Conservation (phyloP, 1,140 invertebrate genomes). For the Drosophila tropicalis region DNA sequence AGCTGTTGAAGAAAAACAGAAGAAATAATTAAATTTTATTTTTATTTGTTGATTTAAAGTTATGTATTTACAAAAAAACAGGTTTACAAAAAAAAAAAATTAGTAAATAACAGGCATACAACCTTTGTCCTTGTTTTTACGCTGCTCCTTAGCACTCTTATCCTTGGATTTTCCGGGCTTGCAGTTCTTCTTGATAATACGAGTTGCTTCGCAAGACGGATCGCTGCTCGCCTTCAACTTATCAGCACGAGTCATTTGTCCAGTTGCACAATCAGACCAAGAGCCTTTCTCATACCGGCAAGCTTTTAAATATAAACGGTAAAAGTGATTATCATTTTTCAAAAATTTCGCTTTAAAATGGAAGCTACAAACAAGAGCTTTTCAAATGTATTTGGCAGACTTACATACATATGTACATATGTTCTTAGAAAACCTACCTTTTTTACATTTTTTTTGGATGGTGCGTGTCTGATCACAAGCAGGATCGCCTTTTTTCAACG, state of each 20-base stretch:
- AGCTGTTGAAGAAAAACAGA: slow-evolving; percentile 47
- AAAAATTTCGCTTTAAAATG: too few relatives aligned
- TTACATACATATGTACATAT: too few relatives aligned
- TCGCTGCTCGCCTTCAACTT: slow-evolving; percentile 89
- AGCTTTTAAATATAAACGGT: slow-evolving; percentile 60
- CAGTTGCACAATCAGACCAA: slow-evolving; percentile 91
- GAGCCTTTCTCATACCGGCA: slow-evolving; percentile 93
- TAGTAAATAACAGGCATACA: background rate
- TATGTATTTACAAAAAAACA: too few relatives aligned
- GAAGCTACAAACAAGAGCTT: too few relatives aligned
- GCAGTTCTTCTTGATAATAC: slow-evolving; percentile 89
- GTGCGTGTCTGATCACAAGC: slow-evolving; percentile 92
- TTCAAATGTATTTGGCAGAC: too few relatives aligned
- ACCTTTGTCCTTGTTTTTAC: slow-evolving; percentile 83
- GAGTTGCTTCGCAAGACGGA: slow-evolving; percentile 88
- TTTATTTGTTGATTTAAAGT: too few relatives aligned
- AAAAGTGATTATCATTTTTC: background rate
- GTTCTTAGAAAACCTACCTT: slow-evolving; percentile 86
- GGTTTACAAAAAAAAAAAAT: too few relatives aligned
- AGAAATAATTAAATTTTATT: background rate
- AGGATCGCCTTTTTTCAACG: slow-evolving; percentile 92
- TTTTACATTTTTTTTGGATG: slow-evolving; percentile 96
- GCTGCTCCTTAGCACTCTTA: slow-evolving; percentile 82
- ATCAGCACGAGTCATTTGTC: slow-evolving; percentile 88
- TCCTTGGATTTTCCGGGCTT: slow-evolving; percentile 85